Evolutionary conservation across 2,113 vertebrate genomes (phyloP).

Genomic region (Chiloscyllium plagiosum): DNA sequence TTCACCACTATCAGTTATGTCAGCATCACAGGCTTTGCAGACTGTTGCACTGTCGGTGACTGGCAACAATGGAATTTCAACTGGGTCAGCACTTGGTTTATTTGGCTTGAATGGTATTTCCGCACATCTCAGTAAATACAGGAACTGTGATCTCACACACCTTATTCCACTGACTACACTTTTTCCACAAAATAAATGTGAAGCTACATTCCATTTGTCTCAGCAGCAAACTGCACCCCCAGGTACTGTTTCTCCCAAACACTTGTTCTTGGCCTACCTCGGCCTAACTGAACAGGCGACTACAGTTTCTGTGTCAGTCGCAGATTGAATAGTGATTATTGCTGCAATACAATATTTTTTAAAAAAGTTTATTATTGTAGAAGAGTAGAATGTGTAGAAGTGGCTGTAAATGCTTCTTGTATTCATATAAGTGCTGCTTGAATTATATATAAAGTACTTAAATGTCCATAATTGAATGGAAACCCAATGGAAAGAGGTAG

Average conservation of each 20-base stretch:
- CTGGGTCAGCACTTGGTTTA: conserved; percentile 60
- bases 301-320: conserved; percentile 68
- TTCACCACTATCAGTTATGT: conserved; percentile 82
- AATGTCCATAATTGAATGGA: conserved; percentile 35
- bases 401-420: conserved; percentile 80
- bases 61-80: conserved; percentile 55
- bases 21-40: conserved; percentile 92
- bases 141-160: conserved; percentile 85
- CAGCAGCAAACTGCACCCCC: conserved; percentile 65
- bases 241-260: conserved; percentile 78
- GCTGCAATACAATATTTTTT: conserved; percentile 56
- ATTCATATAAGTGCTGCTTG: conserved; percentile 96
- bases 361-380: conserved; percentile 46
- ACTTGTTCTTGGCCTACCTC: conserved; percentile 97
- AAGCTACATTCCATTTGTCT: conserved; percentile 81
- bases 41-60: conserved; percentile 85
- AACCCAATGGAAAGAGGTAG: conserved; percentile 54
- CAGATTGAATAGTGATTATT: conserved; percentile 61
- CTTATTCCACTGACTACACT: conserved; percentile 96
- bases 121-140: conserved; percentile 75
- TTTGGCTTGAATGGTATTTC: conserved; percentile 67
- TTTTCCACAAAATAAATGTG: conserved; percentile 79
- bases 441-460: conserved; percentile 47
- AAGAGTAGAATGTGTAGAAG: conserved; percentile 61
- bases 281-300: conserved; percentile 89